Base-by-base conservation (phyloP, 2,113 vertebrate species). In the Laticauda laticaudata region DNA sequence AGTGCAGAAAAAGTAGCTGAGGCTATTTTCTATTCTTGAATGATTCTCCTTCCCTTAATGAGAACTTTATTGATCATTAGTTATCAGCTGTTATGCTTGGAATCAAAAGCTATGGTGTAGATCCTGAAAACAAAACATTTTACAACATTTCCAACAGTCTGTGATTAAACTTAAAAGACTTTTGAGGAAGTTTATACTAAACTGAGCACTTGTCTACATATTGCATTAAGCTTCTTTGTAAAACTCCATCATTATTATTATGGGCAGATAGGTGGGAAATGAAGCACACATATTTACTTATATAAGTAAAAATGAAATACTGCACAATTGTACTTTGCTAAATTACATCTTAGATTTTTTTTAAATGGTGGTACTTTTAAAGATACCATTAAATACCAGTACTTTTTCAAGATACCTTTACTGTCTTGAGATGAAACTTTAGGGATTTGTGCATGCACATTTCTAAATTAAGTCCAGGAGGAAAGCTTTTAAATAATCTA, bases 161-260 rank as follows among this genome's bases (percentile, higher is more conserved):
- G 88, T 57, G 21, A 12, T 56, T 39, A 89, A 39, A 45, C 15
- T 6, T 59, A 43, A 14, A 43, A 89, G 34, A 57, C 55, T 3
- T 57, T 57, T 57, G 34, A 39, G 88, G 8, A 43, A 39, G 88
- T 23, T 59, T 39, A 29, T 43, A 59, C 5, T 61, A 57, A 34
- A 89, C 7, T 5, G 4, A 59, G 10, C 43, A 59, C 87, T 26
- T 54, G 26, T 59, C 39, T 21, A 61, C 18, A 39, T 8, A 23
- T 87, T 86, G 53, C 53, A 92, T 75, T 91, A 87, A 39, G 34
- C 87, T 90, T 94, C 93, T 92, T 86, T 96, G 75, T 56, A 59
- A 54, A 89, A 34, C 93, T 94, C 95, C 93, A 87, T 75, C 29
- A 53, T 94, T 94, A 53, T 94, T 94, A 2, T 81, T 43, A 81